Evolutionary conservation across 2,888 invertebrate genomes (phyloP).

Genomic region (Marronus borbonicus): DNA sequence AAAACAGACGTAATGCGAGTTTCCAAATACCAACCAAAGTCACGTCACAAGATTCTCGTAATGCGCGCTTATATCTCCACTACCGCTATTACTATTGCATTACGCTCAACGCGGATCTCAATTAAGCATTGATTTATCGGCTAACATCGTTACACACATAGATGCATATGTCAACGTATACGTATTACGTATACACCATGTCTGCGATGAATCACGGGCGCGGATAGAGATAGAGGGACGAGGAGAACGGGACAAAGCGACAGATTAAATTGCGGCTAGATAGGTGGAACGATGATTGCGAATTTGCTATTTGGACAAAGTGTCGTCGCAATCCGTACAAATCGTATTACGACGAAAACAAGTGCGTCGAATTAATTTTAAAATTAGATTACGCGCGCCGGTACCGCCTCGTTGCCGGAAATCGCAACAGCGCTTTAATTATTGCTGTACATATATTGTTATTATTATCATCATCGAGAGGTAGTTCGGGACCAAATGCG

Average conservation of each 20-base stretch:
- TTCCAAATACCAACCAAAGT: no score
- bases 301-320: conserved; percentile 41
- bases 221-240: not conserved
- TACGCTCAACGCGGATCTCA: conserved; percentile 10
- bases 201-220: not conserved
- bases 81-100: not conserved
- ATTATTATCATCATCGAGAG: no score
- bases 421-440: no score
- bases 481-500: no score
- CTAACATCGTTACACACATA: conserved; percentile 20
- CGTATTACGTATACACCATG: not conserved
- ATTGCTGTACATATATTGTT: no score
- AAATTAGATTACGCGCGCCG: not conserved
- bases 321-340: not conserved
- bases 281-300: conserved; percentile 48
- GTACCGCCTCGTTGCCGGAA: no score
- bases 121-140: conserved; percentile 37
- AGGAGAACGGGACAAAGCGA: not conserved
- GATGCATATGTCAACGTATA: not conserved
- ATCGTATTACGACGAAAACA: conserved; percentile 14
- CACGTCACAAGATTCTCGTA: no score
- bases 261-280: conserved; percentile 49
- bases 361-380: conserved; percentile 18
- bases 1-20: no score
- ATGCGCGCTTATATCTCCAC: no score